Evolutionary conservation across 2,113 vertebrate species (phyloP).

Genomic region (Anhinga rufa): DNA sequence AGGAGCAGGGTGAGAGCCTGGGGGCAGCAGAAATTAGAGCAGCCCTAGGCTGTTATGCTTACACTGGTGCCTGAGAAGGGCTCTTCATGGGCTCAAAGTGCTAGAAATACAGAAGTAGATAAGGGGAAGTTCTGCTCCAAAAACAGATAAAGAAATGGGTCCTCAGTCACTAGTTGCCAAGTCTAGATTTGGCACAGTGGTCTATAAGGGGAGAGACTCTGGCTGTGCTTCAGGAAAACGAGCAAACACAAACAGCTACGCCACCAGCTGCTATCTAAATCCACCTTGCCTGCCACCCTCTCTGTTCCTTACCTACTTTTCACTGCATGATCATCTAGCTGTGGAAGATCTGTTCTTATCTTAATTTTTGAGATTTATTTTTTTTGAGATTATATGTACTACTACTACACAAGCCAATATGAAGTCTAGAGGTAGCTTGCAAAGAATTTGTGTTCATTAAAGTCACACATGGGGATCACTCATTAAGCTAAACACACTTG

Average conservation of each 20-base stretch:
- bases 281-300: background rate
- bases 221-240: background rate
- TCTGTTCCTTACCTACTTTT: background rate
- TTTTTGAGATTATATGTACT: background rate
- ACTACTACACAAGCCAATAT: background rate
- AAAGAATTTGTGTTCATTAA: background rate
- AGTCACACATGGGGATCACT: background rate
- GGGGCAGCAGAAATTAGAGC: slow-evolving; percentile 21
- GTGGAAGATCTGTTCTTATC: background rate
- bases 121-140: background rate
- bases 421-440: background rate
- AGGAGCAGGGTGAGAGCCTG: background rate
- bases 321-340: background rate
- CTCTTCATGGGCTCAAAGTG: background rate
- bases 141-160: background rate
- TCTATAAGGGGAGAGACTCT: background rate
- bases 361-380: background rate
- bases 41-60: background rate
- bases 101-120: background rate
- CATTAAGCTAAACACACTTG: background rate
- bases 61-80: background rate
- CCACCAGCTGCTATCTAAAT: background rate
- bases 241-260: background rate
- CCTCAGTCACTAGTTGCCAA: background rate
- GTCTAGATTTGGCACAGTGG: background rate